These are phyloP conservation scores for Nemotelus nigrinus DNA, from an alignment of 2,888 invertebrate genomes.

Conservation along the genomic window DNA sequence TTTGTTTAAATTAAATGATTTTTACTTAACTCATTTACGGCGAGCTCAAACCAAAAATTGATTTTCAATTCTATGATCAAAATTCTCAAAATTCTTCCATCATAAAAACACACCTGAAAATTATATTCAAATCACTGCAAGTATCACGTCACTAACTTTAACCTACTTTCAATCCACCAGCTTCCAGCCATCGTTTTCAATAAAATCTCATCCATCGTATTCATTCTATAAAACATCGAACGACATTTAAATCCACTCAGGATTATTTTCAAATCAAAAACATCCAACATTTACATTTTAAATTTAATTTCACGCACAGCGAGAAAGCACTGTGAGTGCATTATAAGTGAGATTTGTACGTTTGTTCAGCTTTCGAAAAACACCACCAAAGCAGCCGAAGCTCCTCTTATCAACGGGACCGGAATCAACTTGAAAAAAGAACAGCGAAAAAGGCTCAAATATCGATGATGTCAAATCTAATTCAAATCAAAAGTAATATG, in stretches of 20 bases:
- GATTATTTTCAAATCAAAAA: slow-evolving; percentile 54
- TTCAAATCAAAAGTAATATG: slow-evolving; percentile 51
- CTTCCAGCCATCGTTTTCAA: not conserved
- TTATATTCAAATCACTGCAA: not conserved
- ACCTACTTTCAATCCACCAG: slow-evolving; percentile 23
- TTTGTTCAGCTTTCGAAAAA: not conserved
- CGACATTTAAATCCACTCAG: slow-evolving; percentile 47
- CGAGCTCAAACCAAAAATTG: too few relatives aligned
- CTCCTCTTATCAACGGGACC: slow-evolving; percentile 2
- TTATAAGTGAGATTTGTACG: slow-evolving; percentile 20
- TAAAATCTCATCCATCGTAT: not conserved
- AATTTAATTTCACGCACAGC: slow-evolving; percentile 58
- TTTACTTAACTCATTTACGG: too few relatives aligned
- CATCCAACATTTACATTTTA: slow-evolving; percentile 59
- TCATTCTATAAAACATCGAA: slow-evolving; percentile 8
- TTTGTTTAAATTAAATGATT: too few relatives aligned
- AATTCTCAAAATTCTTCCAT: too few relatives aligned
- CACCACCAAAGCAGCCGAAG: not conserved
- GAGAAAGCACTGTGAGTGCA: slow-evolving; percentile 24
- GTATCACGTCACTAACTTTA: slow-evolving; percentile 31
- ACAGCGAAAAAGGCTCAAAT: slow-evolving; percentile 48
- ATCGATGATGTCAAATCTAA: slow-evolving; percentile 57
- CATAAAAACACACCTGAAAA: too few relatives aligned
- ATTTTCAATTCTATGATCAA: too few relatives aligned
- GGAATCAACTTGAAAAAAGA: not conserved